phyloP scores from a whole-genome alignment of 2,888 invertebrate genomes.

The Euphydryas editha region DNA sequence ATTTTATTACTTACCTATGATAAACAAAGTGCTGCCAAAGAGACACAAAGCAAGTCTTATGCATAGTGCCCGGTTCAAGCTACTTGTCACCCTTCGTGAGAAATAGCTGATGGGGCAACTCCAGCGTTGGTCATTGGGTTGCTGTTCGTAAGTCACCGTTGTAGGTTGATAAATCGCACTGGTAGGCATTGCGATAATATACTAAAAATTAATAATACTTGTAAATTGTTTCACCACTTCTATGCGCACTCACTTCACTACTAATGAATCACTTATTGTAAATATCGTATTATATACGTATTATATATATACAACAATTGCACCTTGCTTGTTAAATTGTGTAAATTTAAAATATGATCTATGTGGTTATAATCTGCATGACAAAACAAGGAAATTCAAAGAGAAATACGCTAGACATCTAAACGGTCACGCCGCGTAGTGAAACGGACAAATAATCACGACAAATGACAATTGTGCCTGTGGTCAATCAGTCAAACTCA shows the following conservation, averaged over 20 bases:
- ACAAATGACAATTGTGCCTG: slow-evolving; percentile 6
- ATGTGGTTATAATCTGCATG: slow-evolving; percentile 1
- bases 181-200: slow-evolving; percentile 83
- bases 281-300: slow-evolving; percentile 11
- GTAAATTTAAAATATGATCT: slow-evolving; percentile 3
- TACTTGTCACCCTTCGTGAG: slow-evolving; percentile 78
- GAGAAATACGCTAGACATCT: slow-evolving; percentile 17
- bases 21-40: slow-evolving; percentile 70
- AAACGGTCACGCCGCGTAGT: slow-evolving; percentile 15
- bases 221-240: slow-evolving; percentile 33
- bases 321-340: background rate
- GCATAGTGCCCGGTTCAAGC: slow-evolving; percentile 73
- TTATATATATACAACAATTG: slow-evolving; percentile 14
- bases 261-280: slow-evolving; percentile 11
- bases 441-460: slow-evolving; percentile 17
- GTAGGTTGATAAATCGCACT: slow-evolving; percentile 91
- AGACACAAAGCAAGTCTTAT: slow-evolving; percentile 72
- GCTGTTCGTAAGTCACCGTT: slow-evolving; percentile 89
- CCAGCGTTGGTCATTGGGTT: slow-evolving; percentile 82
- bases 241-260: slow-evolving; percentile 42
- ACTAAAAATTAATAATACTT: slow-evolving; percentile 41
- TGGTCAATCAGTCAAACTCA: background rate
- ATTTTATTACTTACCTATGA: slow-evolving; percentile 66
- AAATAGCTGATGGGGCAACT: slow-evolving; percentile 82
- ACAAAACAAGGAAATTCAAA: slow-evolving; percentile 17